Conservation (phyloP, 2,797 vertebrate genomes). For the Phaenicophaeus curvirostris region DNA sequence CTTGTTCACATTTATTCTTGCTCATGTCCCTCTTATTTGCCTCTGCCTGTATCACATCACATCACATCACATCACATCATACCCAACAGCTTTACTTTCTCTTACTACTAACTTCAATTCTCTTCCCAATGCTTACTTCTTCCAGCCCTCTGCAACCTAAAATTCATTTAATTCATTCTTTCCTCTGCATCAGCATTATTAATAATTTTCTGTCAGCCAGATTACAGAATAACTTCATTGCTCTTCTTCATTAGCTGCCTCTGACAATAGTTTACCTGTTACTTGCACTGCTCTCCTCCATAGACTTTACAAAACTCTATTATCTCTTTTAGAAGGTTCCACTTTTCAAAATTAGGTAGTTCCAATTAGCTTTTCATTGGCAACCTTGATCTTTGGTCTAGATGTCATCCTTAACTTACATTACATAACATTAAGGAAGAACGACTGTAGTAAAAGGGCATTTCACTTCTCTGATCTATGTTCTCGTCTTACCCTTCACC, state of each 20-base stretch:
- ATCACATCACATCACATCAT: slow-evolving; percentile 35
- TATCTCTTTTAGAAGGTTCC: neutral
- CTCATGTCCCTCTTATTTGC: slow-evolving; percentile 11
- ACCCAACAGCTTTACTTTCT: slow-evolving; percentile 1
- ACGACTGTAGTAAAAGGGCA: neutral
- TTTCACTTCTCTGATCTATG: neutral
- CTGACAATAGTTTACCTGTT: neutral
- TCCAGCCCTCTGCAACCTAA: neutral
- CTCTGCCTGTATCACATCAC: slow-evolving; percentile 1
- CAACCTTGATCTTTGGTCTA: neutral
- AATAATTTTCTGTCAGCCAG: neutral
- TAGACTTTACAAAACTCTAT: neutral
- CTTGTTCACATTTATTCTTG: slow-evolving; percentile 37
- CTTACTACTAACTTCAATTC: neutral
- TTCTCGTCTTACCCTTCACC: slow-evolving; percentile 9
- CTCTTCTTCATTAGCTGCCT: neutral
- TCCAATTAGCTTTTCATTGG: neutral
- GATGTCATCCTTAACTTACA: slow-evolving; percentile 1
- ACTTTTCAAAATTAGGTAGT: neutral
- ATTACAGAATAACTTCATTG: neutral
- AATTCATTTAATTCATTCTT: neutral
- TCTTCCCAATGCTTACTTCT: neutral
- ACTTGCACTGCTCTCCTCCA: neutral
- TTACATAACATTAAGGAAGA: slow-evolving; percentile 36
- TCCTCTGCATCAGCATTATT: neutral